Conservation (phyloP, 2,113 vertebrate genomes). For the Ailuropoda melanoleuca region DNA sequence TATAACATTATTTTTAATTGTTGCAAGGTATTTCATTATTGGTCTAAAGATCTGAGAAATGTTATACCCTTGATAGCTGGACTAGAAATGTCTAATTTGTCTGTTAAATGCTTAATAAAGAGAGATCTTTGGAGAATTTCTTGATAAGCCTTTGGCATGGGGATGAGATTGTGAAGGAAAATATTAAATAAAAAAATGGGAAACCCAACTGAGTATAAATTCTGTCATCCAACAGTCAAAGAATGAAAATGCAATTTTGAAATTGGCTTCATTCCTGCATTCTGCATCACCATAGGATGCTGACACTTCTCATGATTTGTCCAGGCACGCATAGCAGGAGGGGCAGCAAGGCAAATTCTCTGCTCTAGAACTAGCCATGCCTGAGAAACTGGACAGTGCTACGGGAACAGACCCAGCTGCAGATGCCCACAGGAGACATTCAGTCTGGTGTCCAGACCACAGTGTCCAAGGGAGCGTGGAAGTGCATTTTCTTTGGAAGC, state of each 20-base stretch:
- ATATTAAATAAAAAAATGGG: neutral
- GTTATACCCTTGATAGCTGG: neutral
- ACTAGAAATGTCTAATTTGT: neutral
- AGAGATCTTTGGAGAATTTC: neutral
- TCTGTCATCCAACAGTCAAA: neutral
- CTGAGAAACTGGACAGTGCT: neutral
- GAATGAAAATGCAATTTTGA: neutral
- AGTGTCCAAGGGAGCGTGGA: neutral
- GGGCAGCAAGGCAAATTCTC: neutral
- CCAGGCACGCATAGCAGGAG: neutral
- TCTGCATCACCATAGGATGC: neutral
- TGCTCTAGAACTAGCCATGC: neutral
- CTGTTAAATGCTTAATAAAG: neutral
- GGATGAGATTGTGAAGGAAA: neutral
- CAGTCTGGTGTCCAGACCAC: neutral
- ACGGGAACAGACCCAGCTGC: neutral
- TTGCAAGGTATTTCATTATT: neutral
- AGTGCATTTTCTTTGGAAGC: neutral
- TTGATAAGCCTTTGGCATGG: neutral
- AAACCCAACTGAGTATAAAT: neutral
- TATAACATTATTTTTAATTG: neutral
- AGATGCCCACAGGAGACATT: neutral
- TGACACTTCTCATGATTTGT: neutral
- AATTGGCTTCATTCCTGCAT: neutral
- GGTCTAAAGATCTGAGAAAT: neutral